A percentile compares a stretch with the other conserved stretches of the same genome.
These are phyloP conservation scores for Cheilosia grossa DNA, from an alignment of 2,888 invertebrate genomes.

Conservation along the genomic window DNA sequence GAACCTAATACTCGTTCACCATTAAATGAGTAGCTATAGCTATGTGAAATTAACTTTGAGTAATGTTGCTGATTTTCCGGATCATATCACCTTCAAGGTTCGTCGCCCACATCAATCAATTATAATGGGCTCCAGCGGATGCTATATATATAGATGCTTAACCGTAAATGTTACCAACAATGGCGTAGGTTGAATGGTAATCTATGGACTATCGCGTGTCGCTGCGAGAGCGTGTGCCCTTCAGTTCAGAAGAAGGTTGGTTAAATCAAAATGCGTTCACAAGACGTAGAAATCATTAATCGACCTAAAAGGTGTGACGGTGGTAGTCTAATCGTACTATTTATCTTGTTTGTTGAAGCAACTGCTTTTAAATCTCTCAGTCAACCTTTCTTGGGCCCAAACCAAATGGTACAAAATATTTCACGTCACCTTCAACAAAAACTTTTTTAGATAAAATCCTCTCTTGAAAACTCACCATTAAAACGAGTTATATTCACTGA, in stretches of 20 bases:
- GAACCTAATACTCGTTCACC: constrained; percentile 2
- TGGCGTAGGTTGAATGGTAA: constrained; percentile 3
- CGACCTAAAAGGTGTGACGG: too few species aligned
- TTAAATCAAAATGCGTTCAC: not conserved
- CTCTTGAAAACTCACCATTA: too few species aligned
- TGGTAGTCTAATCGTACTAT: too few species aligned
- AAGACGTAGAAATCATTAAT: not conserved
- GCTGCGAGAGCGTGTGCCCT: not conserved
- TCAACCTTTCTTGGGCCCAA: too few species aligned
- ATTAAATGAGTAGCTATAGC: constrained; percentile 1
- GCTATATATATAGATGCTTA: not conserved
- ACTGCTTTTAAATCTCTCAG: too few species aligned
- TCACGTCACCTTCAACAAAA: too few species aligned
- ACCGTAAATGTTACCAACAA: not conserved
- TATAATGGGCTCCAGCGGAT: constrained; percentile 13
- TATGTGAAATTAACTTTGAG: constrained; percentile 22
- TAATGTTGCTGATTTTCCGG: constrained; percentile 30
- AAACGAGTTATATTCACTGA: too few species aligned
- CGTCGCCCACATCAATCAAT: constrained; percentile 30
- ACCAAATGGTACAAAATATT: too few species aligned
- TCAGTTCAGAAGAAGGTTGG: not conserved
- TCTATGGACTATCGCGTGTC: not conserved
- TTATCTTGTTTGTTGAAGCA: too few species aligned
- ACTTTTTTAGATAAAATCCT: too few species aligned
- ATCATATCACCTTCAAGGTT: constrained; percentile 34